These are phyloP conservation scores for Tenualosa ilisha DNA, from an alignment of 2,797 vertebrate species.

Conservation along the genomic window DNA sequence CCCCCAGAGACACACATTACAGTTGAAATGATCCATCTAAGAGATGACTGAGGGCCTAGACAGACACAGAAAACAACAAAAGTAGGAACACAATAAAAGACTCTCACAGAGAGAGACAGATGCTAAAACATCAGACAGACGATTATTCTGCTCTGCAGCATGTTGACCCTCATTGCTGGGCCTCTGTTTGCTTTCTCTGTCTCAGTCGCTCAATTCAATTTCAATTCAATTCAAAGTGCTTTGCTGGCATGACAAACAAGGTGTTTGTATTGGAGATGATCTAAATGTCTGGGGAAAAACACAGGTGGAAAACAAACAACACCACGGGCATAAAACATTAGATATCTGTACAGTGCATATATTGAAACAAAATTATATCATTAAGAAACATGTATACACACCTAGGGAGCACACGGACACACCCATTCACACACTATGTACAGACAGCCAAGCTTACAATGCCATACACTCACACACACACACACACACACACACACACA, in stretches of 20 bases:
- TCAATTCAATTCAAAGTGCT: too few species aligned
- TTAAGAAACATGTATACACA: not conserved
- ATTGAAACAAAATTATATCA: too few species aligned
- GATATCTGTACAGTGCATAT: too few species aligned
- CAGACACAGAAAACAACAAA: not conserved
- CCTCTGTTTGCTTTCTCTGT: not conserved
- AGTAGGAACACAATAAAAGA: not conserved
- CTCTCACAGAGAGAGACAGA: not conserved
- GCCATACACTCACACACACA: not conserved
- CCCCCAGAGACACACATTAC: not conserved
- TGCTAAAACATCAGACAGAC: not conserved
- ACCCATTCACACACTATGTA: not conserved
- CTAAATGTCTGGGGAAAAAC: too few species aligned
- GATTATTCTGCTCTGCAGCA: not conserved
- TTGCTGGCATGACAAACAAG: too few species aligned
- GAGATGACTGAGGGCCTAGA: not conserved
- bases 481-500: not conserved
- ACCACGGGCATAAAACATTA: too few species aligned
- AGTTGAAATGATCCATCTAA: not conserved
- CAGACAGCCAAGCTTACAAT: not conserved
- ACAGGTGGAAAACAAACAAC: too few species aligned
- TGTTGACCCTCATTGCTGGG: not conserved
- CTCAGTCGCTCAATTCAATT: not conserved
- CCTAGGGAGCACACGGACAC: not conserved
- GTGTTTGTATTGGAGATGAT: too few species aligned